Base-by-base conservation (phyloP, 1,140 invertebrate genomes). In the Nixonia krombeini region DNA sequence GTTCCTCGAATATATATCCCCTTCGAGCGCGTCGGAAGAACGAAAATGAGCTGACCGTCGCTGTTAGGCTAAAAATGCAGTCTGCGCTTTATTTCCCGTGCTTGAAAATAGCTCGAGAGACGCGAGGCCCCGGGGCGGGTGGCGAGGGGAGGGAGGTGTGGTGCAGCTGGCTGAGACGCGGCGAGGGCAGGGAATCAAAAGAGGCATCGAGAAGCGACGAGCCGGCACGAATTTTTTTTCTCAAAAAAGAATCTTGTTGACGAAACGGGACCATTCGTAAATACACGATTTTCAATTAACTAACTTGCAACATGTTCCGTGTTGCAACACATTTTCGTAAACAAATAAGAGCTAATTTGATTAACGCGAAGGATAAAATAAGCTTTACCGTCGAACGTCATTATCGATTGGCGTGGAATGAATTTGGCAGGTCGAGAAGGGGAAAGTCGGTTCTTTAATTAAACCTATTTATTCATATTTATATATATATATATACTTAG, bases 81-180 rank as follows among this genome's bases (percentile, higher is more conserved):
- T 74, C 70, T 77, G 73, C 73, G 70, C 74, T 83, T 81, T 81
- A 83, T 83, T 83, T 82, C 70, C 76, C 78, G 75, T 68, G 76
- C 75, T 81, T 81, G 69, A 76, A 82, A 83, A 81, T 83, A 81
- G 77, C 76, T 72, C 67, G 42, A 72, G 68, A 72, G 67, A 68
- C 64, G 62, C 49, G 41, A 42, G 50, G 52, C 17, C 52, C 59
- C n/a, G n/a, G n/a, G n/a, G n/a, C n/a, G n/a, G n/a, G n/a, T n/a
- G n/a, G n/a, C n/a, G n/a, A n/a, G n/a, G n/a, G n/a, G n/a, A n/a
- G 65, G 57, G 53, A 58, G 49, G 65, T 37, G 49, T 57, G 56
- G 49, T 25, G 53, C 52, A 58, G 50, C 47, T 57, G 50, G 47
- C 45, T 49, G 38, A 45, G 63, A 38, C 44, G 42, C 40, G 53